Conservation (phyloP, 2,797 vertebrate species). For the Pseudochaenichthys georgianus region DNA sequence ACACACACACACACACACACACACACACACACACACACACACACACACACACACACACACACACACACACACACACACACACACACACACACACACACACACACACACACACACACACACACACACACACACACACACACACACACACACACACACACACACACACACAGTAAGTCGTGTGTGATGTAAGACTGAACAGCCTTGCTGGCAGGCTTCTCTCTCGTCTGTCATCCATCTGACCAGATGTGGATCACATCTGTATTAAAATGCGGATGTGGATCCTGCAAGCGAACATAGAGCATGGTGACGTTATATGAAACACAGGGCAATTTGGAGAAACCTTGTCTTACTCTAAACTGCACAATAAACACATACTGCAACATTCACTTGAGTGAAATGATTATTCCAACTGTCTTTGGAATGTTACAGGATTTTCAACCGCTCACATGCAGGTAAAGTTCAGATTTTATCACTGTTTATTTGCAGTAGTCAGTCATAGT, state of each 20-base stretch:
- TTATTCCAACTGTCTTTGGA: background rate
- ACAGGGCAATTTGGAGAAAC: background rate
- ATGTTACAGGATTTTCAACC: background rate
- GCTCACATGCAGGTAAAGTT: background rate
- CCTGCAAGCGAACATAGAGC: background rate
- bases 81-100: background rate
- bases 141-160: background rate
- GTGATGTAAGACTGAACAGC: conserved; percentile 11
- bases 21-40: too few species aligned
- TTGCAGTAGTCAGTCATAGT: background rate
- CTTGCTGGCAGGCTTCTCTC: conserved; percentile 33
- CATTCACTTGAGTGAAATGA: background rate
- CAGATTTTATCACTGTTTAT: background rate
- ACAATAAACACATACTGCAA: background rate
- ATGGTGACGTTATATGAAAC: background rate
- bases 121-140: conserved; percentile 1
- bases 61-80: too few species aligned
- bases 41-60: too few species aligned
- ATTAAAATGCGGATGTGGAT: conserved; percentile 62
- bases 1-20: too few species aligned
- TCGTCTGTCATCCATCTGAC: conserved; percentile 48
- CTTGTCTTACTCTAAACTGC: background rate
- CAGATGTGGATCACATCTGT: conserved; percentile 74
- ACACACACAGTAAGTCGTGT: conserved; percentile 13
- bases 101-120: too few species aligned